Evolutionary conservation across 2,888 invertebrate genomes (phyloP).

Genomic region (Leuctra nigra): DNA sequence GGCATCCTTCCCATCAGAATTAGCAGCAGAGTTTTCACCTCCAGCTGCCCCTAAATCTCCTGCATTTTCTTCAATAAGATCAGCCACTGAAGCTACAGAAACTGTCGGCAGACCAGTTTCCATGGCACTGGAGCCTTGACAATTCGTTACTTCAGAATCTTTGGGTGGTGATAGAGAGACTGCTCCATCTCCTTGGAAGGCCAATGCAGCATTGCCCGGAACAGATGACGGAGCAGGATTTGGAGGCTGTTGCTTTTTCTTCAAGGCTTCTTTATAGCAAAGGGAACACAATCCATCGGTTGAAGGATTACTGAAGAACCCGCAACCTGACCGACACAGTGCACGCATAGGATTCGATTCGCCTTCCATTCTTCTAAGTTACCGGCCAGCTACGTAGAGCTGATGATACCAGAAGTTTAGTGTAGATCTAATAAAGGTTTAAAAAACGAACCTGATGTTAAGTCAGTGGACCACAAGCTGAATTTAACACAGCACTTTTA

Average conservation of each 20-base stretch:
- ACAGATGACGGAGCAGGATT: constrained; percentile 35
- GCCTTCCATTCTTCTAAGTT: constrained; percentile 66
- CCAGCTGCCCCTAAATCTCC: constrained; percentile 38
- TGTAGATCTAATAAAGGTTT: no score
- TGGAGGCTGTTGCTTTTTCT: constrained; percentile 79
- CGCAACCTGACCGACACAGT: constrained; percentile 95
- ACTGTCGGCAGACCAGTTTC: constrained; percentile 49
- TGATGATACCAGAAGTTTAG: no score
- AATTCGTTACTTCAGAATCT: constrained; percentile 44
- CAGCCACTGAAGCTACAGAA: constrained; percentile 46
- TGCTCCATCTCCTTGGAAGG: constrained; percentile 27
- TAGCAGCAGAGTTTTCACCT: constrained; percentile 37
- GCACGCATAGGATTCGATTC: constrained; percentile 97
- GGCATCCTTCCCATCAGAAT: constrained; percentile 53
- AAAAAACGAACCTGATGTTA: no score
- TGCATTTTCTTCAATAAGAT: constrained; percentile 40
- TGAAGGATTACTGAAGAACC: constrained; percentile 96
- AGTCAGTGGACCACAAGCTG: no score
- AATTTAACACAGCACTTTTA: no score
- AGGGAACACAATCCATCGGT: constrained; percentile 98
- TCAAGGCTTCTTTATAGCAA: constrained; percentile 95
- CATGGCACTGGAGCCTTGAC: constrained; percentile 47
- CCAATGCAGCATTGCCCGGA: not conserved
- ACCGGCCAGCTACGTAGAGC: no score
- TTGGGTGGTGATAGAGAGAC: constrained; percentile 38